These are phyloP conservation scores for Spea multiplicata DNA, from an alignment of 2,113 vertebrate species.

Conservation along the genomic window DNA sequence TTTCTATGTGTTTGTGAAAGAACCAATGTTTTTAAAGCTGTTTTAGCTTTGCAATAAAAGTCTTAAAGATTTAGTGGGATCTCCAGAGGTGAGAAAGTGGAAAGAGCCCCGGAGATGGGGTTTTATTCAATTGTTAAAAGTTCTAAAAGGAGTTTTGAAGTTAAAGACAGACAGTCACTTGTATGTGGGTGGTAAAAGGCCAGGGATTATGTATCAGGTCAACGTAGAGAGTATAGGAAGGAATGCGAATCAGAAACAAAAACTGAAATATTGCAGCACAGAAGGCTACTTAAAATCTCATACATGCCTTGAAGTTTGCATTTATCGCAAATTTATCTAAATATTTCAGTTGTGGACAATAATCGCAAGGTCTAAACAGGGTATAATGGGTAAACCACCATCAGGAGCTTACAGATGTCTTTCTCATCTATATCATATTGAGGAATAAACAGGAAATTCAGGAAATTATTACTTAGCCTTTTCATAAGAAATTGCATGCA, in stretches of 20 bases:
- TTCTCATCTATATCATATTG: too few relatives aligned
- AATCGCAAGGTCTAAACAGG: too few relatives aligned
- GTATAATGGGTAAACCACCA: too few relatives aligned
- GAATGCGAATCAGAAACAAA: conserved; percentile 16
- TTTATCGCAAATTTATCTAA: too few relatives aligned
- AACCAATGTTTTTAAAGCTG: background rate
- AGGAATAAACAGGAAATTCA: too few relatives aligned
- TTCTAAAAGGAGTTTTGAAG: conserved; percentile 3
- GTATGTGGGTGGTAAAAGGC: conserved; percentile 9
- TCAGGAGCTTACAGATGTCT: too few relatives aligned
- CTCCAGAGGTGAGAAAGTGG: conserved; percentile 1
- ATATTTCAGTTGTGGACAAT: too few relatives aligned
- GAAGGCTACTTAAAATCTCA: too few relatives aligned
- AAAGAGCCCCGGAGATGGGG: background rate
- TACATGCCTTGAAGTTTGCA: too few relatives aligned
- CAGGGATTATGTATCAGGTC: background rate
- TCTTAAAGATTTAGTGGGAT: conserved; percentile 16
- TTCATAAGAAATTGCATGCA: too few relatives aligned
- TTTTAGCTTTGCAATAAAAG: conserved; percentile 13
- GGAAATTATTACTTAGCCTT: too few relatives aligned
- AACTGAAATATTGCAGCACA: too few relatives aligned
- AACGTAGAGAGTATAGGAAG: conserved; percentile 3
- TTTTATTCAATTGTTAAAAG: conserved; percentile 22
- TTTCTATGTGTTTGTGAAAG: background rate
- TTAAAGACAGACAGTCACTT: conserved; percentile 3